Evolutionary conservation across 2,113 vertebrate genomes (phyloP).

Genomic region (Lepisosteus oculatus): DNA sequence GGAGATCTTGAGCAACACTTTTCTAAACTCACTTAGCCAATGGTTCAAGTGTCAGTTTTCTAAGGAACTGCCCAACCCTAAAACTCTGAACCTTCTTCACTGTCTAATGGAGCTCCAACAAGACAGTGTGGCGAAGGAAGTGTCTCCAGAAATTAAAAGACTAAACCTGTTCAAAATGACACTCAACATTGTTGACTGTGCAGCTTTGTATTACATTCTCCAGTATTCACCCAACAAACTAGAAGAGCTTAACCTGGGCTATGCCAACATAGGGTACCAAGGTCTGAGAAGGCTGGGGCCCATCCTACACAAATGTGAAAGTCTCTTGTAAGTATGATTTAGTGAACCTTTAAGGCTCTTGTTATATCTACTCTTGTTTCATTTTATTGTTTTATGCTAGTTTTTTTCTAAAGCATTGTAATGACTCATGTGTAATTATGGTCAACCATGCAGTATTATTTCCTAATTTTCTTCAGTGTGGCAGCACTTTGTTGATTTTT

Average conservation of each 20-base stretch:
- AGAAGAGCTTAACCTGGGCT: conserved; percentile 57
- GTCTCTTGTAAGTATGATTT: conserved; percentile 51
- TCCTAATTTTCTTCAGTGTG: no score
- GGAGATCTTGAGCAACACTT: not conserved
- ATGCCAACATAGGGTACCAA: conserved; percentile 58
- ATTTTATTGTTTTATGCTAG: no score
- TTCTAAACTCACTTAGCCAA: conserved; percentile 24
- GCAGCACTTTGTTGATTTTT: no score
- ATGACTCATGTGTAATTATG: no score
- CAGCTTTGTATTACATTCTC: conserved; percentile 55
- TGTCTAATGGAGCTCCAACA: conserved; percentile 56
- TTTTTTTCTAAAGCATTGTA: no score
- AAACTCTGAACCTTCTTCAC: conserved; percentile 54
- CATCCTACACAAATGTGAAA: conserved; percentile 56
- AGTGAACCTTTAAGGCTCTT: not conserved
- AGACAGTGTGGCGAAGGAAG: conserved; percentile 34
- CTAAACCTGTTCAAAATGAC: conserved; percentile 61
- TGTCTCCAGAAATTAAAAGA: conserved; percentile 47
- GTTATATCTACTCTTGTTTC: conserved; percentile 9
- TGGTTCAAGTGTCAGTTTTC: conserved; percentile 53
- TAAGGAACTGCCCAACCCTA: conserved; percentile 38
- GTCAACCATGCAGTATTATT: no score
- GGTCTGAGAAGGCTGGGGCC: conserved; percentile 46
- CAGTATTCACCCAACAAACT: conserved; percentile 49
- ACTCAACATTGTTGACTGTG: conserved; percentile 56